phyloP scores from a whole-genome alignment of 2,888 invertebrate species.

The Xestia ashworthii region DNA sequence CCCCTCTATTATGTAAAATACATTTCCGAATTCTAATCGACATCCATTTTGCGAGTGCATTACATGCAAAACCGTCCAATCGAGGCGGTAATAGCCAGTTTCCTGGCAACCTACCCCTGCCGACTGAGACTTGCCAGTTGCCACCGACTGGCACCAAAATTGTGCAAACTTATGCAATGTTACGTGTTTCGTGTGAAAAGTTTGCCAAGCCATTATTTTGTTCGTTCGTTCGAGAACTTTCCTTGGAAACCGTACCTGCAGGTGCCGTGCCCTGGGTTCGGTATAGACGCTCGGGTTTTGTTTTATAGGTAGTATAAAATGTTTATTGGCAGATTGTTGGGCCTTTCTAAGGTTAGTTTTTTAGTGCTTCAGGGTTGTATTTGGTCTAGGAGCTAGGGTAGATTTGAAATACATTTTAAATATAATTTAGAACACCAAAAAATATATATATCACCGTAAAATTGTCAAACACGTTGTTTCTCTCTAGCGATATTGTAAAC shows the following conservation, averaged over 20 bases:
- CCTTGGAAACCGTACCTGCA: conserved; percentile 53
- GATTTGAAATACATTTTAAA: not conserved
- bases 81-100: conserved; percentile 38
- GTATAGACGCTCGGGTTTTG: conserved; percentile 14
- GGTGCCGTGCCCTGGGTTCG: conserved; percentile 35
- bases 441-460: too few species aligned
- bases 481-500: too few species aligned
- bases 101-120: conserved; percentile 59
- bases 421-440: too few species aligned
- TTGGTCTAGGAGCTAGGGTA: not conserved
- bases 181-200: conserved; percentile 63
- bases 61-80: conserved; percentile 42
- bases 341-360: conserved; percentile 14
- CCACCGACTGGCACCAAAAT: conserved; percentile 74
- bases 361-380: conserved; percentile 5
- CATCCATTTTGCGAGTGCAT: conserved; percentile 52
- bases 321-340: conserved; percentile 17
- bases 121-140: conserved; percentile 79
- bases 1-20: conserved; percentile 22
- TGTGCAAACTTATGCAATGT: conserved; percentile 79
- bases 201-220: conserved; percentile 69
- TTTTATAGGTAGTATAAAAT: conserved; percentile 43
- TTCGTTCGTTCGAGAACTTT: conserved; percentile 48
- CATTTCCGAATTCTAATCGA: conserved; percentile 25
- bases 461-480: too few species aligned